A percentile compares a stretch with the other conserved stretches of the same genome.
Conservation (phyloP, 2,888 invertebrate genomes). For the Ligdia adustata region DNA sequence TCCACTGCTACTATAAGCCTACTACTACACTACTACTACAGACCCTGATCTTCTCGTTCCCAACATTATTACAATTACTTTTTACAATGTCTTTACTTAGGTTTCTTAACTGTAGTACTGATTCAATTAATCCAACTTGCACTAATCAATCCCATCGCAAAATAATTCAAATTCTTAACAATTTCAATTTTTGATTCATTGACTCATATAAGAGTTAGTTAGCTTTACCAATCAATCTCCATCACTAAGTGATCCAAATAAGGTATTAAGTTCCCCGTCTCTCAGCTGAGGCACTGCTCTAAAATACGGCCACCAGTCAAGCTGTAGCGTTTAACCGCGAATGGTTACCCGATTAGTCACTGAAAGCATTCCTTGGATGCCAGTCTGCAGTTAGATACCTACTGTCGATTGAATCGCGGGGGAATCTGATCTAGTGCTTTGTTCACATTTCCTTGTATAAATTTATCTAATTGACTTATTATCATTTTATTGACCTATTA, state of each 20-base stretch:
- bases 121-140: too few relatives aligned
- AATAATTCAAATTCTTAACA: too few relatives aligned
- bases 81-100: too few relatives aligned
- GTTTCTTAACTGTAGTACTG: too few relatives aligned
- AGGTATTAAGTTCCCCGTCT: conserved; percentile 17
- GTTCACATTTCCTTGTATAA: conserved; percentile 17
- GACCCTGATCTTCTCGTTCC: too few relatives aligned
- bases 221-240: neutral
- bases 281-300: conserved; percentile 6
- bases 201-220: neutral
- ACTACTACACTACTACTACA: too few relatives aligned
- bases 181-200: too few relatives aligned
- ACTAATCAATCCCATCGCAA: too few relatives aligned
- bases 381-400: conserved; percentile 50
- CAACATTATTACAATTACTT: too few relatives aligned
- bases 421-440: conserved; percentile 26
- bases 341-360: conserved; percentile 73
- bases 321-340: conserved; percentile 53
- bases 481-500: too few relatives aligned
- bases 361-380: conserved; percentile 72
- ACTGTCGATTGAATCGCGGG: conserved; percentile 32
- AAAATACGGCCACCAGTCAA: conserved; percentile 25
- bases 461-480: too few relatives aligned
- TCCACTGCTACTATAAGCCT: too few relatives aligned
- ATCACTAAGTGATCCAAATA: conserved; percentile 2